Conservation (phyloP, 2,888 invertebrate genomes). For the Druceiella hillmani region DNA sequence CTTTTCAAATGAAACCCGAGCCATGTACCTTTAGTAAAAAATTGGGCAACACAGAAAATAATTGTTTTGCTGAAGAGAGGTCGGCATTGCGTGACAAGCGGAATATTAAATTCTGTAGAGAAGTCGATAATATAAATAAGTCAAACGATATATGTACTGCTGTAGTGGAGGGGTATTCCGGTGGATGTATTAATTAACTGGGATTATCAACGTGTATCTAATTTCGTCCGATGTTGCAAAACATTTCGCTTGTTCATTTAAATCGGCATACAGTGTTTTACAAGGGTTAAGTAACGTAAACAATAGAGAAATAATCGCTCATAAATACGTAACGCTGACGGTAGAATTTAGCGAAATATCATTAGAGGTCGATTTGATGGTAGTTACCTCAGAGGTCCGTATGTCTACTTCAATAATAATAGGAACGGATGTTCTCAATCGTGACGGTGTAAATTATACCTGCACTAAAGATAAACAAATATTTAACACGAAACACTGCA, state of each 20-base stretch:
- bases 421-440: conserved; percentile 3
- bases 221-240: conserved; percentile 3
- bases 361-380: conserved; percentile 4
- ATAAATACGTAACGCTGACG: conserved; percentile 4
- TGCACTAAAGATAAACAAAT: not conserved
- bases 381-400: conserved; percentile 2
- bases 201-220: too few species aligned
- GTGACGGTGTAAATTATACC: not conserved
- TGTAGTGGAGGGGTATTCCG: too few species aligned
- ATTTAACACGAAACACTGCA: not conserved
- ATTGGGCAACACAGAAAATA: too few species aligned
- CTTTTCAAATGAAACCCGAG: too few species aligned
- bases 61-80: too few species aligned
- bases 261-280: conserved; percentile 1
- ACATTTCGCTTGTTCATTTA: conserved; percentile 3
- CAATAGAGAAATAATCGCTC: conserved; percentile 2
- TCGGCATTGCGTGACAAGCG: too few species aligned
- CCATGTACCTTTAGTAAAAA: too few species aligned
- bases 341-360: conserved; percentile 7
- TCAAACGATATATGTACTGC: too few species aligned
- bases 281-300: conserved; percentile 4
- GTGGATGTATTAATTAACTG: too few species aligned
- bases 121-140: too few species aligned
- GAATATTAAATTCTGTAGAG: too few species aligned
- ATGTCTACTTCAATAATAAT: not conserved